A percentile compares a stretch with the other conserved stretches of the same genome.
Evolutionary conservation across 2,113 vertebrate genomes (phyloP).

Genomic region (Pipra filicauda): DNA sequence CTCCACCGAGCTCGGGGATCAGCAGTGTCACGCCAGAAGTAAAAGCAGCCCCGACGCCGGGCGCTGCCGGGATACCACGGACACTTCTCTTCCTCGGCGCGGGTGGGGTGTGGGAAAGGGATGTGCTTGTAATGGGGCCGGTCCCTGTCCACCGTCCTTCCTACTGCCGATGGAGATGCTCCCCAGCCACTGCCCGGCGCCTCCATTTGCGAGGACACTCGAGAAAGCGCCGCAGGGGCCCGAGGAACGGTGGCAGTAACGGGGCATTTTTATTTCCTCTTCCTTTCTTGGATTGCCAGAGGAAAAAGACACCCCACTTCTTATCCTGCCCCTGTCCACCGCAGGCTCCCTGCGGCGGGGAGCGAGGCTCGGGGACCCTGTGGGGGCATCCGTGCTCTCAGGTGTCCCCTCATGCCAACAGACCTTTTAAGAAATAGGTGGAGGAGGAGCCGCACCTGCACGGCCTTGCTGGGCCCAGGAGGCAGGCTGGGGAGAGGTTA

Average conservation of each 20-base stretch:
- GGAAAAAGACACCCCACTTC: neutral
- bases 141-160: neutral
- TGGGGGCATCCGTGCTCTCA: neutral
- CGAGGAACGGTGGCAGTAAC: neutral
- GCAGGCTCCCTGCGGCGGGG: neutral
- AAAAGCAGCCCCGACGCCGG: neutral
- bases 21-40: neutral
- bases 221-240: neutral
- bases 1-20: neutral
- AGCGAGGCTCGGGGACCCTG: neutral
- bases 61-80: neutral
- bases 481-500: neutral
- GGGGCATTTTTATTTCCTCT: neutral
- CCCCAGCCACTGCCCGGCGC: neutral
- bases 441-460: neutral
- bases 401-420: neutral
- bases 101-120: neutral
- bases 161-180: neutral
- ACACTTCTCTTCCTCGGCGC: neutral
- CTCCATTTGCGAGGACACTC: neutral
- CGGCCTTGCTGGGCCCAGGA: neutral
- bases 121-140: too few species aligned
- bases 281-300: neutral
- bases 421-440: neutral
- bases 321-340: rapidly evolving